Evolutionary conservation across 2,888 invertebrate species (phyloP).

Genomic region (Caenorhabditis macrosperma): DNA sequence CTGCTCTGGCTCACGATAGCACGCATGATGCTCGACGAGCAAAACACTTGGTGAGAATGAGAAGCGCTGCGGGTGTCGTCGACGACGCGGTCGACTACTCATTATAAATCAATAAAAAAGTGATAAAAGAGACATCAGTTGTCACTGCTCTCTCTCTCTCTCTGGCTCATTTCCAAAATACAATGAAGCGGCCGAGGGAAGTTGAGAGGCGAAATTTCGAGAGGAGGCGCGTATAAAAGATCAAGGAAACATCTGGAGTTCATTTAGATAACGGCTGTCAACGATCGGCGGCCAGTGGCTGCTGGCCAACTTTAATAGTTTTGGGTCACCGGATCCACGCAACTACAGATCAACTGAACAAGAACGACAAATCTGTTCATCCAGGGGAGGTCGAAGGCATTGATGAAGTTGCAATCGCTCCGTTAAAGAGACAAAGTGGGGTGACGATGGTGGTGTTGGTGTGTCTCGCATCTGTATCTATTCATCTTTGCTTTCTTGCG

Average conservation of each 20-base stretch:
- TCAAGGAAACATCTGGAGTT: slow-evolving; percentile 51
- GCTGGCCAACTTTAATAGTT: slow-evolving; percentile 50
- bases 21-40: slow-evolving; percentile 6
- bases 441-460: no score
- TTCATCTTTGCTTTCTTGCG: slow-evolving; percentile 19
- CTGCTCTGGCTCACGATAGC: background rate
- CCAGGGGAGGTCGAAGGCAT: background rate
- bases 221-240: slow-evolving; percentile 27
- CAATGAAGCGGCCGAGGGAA: background rate
- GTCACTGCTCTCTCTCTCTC: background rate
- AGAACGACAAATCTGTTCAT: no score
- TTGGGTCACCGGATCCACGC: slow-evolving; percentile 35
- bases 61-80: slow-evolving; percentile 8
- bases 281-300: slow-evolving; percentile 19
- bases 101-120: slow-evolving; percentile 29
- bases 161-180: slow-evolving; percentile 13
- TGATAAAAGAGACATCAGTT: slow-evolving; percentile 18
- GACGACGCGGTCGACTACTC: slow-evolving; percentile 7
- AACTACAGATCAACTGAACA: background rate
- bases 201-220: background rate
- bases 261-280: slow-evolving; percentile 43
- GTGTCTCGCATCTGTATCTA: slow-evolving; percentile 32
- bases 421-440: background rate
- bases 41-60: slow-evolving; percentile 2
- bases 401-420: no score